Percentiles rank a stretch among this genome's conserved stretches.
These are phyloP conservation scores for Bursaphelenchus okinawaensis DNA, from an alignment of 2,888 invertebrate genomes.

Conservation along the genomic window DNA sequence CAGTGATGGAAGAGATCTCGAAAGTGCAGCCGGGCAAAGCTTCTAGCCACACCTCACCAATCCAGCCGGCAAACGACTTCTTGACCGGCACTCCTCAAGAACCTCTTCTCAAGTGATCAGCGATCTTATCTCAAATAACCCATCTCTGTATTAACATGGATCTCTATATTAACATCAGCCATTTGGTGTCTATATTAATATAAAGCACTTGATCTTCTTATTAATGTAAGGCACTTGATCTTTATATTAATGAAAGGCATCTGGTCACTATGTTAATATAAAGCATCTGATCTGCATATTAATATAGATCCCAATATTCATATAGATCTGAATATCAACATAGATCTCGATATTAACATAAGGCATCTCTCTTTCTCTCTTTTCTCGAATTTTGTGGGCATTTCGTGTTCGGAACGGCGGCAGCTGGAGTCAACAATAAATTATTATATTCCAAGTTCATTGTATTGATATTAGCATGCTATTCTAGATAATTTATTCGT, in stretches of 20 bases:
- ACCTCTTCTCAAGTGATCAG: constrained; percentile 2
- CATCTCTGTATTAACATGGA: too few relatives aligned
- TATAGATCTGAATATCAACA: too few relatives aligned
- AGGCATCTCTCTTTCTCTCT: not conserved
- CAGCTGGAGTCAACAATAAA: not conserved
- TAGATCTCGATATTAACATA: too few relatives aligned
- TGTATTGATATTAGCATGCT: not conserved
- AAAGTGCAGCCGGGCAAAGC: constrained; percentile 45
- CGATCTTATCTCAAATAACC: not conserved
- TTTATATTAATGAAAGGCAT: too few relatives aligned
- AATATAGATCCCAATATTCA: too few relatives aligned
- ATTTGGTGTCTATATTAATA: too few relatives aligned
- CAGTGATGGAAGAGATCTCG: constrained; percentile 54
- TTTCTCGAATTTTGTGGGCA: not conserved
- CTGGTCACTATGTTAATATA: too few relatives aligned
- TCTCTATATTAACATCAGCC: too few relatives aligned
- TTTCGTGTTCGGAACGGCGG: not conserved
- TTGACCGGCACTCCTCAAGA: not conserved
- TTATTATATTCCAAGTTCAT: not conserved
- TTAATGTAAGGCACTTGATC: too few relatives aligned
- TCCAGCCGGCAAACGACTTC: not conserved
- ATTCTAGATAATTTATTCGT: too few relatives aligned
- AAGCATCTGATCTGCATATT: too few relatives aligned
- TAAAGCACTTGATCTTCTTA: too few relatives aligned
- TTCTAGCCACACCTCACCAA: not conserved